Conservation (phyloP, 2,113 vertebrate species). For the Xyliphius kryptos region DNA sequence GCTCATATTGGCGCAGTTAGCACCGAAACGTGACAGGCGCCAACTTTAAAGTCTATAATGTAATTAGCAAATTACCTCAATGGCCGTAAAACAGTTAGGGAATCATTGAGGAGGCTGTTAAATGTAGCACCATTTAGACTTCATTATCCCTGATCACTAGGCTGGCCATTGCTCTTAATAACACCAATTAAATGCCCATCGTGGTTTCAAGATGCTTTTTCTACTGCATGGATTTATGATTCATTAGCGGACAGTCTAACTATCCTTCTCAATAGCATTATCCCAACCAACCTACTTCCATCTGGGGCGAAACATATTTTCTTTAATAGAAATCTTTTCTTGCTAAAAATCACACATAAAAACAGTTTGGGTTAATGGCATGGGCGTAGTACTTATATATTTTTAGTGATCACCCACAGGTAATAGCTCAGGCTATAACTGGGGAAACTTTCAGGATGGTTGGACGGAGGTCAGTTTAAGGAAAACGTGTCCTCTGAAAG, state of each 20-base stretch:
- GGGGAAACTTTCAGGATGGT: too few species aligned
- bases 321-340: too few species aligned
- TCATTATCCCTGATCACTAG: conserved; percentile 64
- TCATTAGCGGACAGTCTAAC: too few species aligned
- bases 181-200: conserved; percentile 38
- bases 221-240: conserved; percentile 29
- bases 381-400: too few species aligned
- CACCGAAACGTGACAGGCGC: conserved; percentile 49
- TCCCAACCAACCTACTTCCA: too few species aligned
- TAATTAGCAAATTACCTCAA: conserved; percentile 69
- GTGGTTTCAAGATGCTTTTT: conserved; percentile 4
- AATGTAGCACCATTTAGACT: conserved; percentile 67
- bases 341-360: too few species aligned
- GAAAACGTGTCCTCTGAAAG: conserved; percentile 39
- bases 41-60: conserved; percentile 55
- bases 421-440: conserved; percentile 14
- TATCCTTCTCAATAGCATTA: too few species aligned
- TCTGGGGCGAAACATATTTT: too few species aligned
- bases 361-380: too few species aligned
- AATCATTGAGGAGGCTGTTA: conserved; percentile 64
- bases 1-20: conserved; percentile 52
- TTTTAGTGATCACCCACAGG: conserved; percentile 35
- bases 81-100: conserved; percentile 70
- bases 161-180: conserved; percentile 44
- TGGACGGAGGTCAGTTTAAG: conserved; percentile 25